phyloP scores from a whole-genome alignment of 2,113 vertebrate species.

The Prunella fulvescens region DNA sequence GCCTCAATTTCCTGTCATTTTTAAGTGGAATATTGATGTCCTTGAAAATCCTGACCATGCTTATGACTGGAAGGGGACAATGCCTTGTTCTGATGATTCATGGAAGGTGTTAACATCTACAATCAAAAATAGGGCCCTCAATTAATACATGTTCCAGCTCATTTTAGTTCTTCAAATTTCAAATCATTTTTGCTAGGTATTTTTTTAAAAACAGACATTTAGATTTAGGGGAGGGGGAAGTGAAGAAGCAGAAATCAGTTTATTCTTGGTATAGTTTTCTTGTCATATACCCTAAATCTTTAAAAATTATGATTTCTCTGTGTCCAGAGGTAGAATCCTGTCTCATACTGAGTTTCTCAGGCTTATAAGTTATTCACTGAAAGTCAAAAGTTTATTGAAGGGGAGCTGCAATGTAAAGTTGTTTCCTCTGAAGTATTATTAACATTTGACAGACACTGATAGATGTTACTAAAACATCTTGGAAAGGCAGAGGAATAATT shows the following conservation, averaged over 20 bases:
- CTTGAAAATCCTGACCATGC: background rate
- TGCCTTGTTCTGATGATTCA: background rate
- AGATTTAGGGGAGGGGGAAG: rapidly evolving
- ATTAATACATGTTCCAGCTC: background rate
- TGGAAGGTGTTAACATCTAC: background rate
- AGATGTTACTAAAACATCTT: slow-evolving; percentile 19
- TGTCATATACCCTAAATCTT: background rate
- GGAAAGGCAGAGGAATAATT: slow-evolving; percentile 35
- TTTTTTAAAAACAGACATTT: background rate
- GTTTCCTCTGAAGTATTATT: slow-evolving; percentile 4
- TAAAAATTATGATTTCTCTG: background rate
- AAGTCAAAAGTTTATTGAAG: slow-evolving; percentile 23
- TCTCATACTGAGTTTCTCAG: background rate
- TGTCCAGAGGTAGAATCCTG: background rate
- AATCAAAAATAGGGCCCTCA: background rate
- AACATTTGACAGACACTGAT: slow-evolving; percentile 17
- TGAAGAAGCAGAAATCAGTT: background rate
- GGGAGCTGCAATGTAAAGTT: slow-evolving; percentile 4
- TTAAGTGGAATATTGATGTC: background rate
- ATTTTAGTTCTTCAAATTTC: background rate
- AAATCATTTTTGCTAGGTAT: background rate
- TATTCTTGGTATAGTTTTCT: background rate
- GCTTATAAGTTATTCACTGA: background rate
- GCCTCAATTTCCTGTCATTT: background rate
- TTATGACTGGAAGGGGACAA: background rate